Conservation (phyloP, 1,140 invertebrate species). For the Stegodyphus dumicola region DNA sequence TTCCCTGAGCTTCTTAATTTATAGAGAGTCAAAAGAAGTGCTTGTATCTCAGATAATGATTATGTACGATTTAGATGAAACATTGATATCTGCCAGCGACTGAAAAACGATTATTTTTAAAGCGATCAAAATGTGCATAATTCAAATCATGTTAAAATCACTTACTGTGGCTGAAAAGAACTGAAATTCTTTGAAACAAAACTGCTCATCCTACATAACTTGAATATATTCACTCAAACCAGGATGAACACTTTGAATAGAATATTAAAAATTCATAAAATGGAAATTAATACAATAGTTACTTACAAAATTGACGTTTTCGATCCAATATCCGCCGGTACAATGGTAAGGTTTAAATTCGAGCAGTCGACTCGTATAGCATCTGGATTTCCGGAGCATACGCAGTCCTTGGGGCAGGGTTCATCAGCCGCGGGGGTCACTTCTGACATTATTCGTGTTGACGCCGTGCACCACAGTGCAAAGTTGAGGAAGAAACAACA, state of each 20-base stretch:
- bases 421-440: background rate
- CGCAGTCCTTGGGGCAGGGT: constrained; percentile 28
- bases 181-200: background rate
- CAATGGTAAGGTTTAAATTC: constrained; percentile 34
- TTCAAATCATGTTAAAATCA: too few relatives aligned
- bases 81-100: too few relatives aligned
- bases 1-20: too few relatives aligned
- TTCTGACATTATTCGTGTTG: background rate
- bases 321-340: constrained; percentile 29
- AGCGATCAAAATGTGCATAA: too few relatives aligned
- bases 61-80: too few relatives aligned
- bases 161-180: background rate
- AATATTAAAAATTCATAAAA: too few relatives aligned
- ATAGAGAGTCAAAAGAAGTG: too few relatives aligned
- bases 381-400: constrained; percentile 46
- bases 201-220: background rate
- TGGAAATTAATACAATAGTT: background rate
- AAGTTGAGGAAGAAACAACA: background rate
- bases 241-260: too few relatives aligned
- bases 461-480: background rate
- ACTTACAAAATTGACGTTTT: constrained; percentile 47
- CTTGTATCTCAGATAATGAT: too few relatives aligned
- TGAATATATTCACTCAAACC: too few relatives aligned
- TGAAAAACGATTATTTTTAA: too few relatives aligned
- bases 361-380: constrained; percentile 51